Evolutionary conservation across 2,888 invertebrate species (phyloP).

Genomic region (Philereme vetulata): DNA sequence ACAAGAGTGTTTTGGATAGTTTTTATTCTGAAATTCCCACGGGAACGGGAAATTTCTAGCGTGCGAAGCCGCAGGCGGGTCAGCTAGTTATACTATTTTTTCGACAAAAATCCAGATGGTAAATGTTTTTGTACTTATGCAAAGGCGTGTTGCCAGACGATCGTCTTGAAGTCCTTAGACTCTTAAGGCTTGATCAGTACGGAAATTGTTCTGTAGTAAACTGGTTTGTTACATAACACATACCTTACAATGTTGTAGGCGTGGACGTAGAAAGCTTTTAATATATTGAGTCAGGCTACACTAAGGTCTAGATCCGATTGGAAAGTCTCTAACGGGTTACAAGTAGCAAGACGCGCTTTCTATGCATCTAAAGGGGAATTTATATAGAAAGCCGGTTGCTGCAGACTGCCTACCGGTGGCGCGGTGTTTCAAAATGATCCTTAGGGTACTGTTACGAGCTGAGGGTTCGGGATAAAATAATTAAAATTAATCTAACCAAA

Average conservation of each 20-base stretch:
- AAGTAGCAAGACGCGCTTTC: slow-evolving; percentile 61
- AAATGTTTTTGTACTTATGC: too few relatives aligned
- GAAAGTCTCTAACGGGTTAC: slow-evolving; percentile 74
- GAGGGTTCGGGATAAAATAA: too few relatives aligned
- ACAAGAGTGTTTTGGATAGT: too few relatives aligned
- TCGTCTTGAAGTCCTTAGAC: neutral
- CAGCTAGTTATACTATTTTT: too few relatives aligned
- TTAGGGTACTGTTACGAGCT: too few relatives aligned
- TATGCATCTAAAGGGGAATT: slow-evolving; percentile 50
- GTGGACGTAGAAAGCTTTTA: slow-evolving; percentile 63
- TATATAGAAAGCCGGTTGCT: neutral
- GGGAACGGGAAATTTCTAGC: too few relatives aligned
- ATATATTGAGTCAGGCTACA: slow-evolving; percentile 54
- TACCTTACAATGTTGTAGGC: slow-evolving; percentile 12
- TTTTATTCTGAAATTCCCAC: too few relatives aligned
- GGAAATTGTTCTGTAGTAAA: neutral
- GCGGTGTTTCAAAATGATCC: too few relatives aligned
- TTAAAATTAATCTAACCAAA: too few relatives aligned
- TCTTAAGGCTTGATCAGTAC: neutral
- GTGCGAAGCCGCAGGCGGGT: too few relatives aligned
- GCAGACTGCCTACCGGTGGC: neutral
- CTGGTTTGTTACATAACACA: slow-evolving; percentile 14
- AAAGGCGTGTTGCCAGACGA: too few relatives aligned
- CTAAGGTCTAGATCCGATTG: slow-evolving; percentile 62
- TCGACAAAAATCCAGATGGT: too few relatives aligned